A percentile compares a stretch with the other conserved stretches of the same genome.
phyloP scores from a whole-genome alignment of 1,140 invertebrate genomes.

The Leucophenga varia region DNA sequence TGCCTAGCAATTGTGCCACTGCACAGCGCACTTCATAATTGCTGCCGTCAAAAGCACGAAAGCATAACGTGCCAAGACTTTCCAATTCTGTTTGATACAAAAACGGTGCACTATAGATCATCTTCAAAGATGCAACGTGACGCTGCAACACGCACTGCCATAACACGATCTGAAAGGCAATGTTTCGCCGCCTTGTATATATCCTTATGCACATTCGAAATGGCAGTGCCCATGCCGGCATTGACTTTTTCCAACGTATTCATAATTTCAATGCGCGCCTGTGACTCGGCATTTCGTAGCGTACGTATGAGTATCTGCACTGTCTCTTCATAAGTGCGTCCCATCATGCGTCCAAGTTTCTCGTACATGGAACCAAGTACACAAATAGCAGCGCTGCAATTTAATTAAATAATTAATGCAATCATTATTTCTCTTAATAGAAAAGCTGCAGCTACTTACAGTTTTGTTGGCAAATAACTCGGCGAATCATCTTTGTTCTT shows the following conservation, averaged over 20 bases:
- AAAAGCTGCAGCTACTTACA: conserved; percentile 70
- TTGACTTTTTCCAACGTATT: conserved; percentile 89
- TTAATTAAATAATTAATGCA: no score
- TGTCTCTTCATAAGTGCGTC: conserved; percentile 96
- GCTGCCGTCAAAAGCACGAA: conserved; percentile 88
- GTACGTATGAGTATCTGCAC: conserved; percentile 90
- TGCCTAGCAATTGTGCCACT: conserved; percentile 87
- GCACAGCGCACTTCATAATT: conserved; percentile 93
- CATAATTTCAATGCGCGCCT: conserved; percentile 95
- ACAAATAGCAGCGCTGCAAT: conserved; percentile 91
- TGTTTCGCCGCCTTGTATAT: conserved; percentile 86
- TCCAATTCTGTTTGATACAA: conserved; percentile 89
- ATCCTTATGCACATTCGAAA: conserved; percentile 85
- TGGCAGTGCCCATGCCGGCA: conserved; percentile 84
- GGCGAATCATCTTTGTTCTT: conserved; percentile 98
- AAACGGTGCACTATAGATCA: conserved; percentile 86
- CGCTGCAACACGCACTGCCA: conserved; percentile 86
- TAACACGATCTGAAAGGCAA: conserved; percentile 84
- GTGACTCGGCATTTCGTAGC: conserved; percentile 92
- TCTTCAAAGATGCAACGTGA: conserved; percentile 86
- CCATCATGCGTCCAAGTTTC: conserved; percentile 97
- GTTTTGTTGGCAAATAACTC: conserved; percentile 85
- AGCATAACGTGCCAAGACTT: conserved; percentile 83
- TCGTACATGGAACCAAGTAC: conserved; percentile 98
- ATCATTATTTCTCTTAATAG: neutral